Percentiles rank a stretch among this genome's conserved stretches.
Conservation (phyloP, 2,113 vertebrate species). For the Laterallus jamaicensis region DNA sequence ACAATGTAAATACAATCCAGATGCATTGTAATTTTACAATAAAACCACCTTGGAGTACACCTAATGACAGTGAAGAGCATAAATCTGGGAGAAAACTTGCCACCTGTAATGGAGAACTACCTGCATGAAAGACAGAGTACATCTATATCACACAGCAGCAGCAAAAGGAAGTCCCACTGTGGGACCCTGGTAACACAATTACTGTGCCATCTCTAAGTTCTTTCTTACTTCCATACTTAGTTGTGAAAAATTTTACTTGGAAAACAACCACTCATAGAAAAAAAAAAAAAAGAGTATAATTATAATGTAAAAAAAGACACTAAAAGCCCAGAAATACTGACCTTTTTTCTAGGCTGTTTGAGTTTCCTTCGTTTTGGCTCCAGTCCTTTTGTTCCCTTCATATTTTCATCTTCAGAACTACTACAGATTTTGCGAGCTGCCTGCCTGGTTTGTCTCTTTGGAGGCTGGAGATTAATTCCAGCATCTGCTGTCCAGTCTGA, state of each 20-base stretch:
- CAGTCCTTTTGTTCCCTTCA: constrained; percentile 75
- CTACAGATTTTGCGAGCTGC: constrained; percentile 81
- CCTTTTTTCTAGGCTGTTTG: constrained; percentile 89
- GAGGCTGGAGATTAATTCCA: constrained; percentile 97
- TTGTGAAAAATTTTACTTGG: not conserved
- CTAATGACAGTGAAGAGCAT: not conserved
- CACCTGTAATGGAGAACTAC: not conserved
- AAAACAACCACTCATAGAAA: not conserved
- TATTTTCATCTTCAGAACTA: constrained; percentile 94
- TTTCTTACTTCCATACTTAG: not conserved
- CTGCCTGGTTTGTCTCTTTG: constrained; percentile 89
- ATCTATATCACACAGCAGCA: not conserved
- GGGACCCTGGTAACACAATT: not conserved
- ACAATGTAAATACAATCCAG: not conserved
- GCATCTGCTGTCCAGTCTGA: constrained; percentile 98
- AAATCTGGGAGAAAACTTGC: not conserved
- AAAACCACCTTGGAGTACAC: not conserved
- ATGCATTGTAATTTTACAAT: not conserved
- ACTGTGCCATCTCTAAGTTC: not conserved
- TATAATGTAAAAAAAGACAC: not conserved
- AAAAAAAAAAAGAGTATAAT: not conserved
- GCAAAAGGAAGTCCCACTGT: not conserved
- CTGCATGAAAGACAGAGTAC: not conserved
- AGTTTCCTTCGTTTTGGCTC: constrained; percentile 84
- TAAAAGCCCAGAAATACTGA: constrained; percentile 19